Base-by-base conservation (phyloP, 2,113 vertebrate species). In the Seriola aureovittata region DNA sequence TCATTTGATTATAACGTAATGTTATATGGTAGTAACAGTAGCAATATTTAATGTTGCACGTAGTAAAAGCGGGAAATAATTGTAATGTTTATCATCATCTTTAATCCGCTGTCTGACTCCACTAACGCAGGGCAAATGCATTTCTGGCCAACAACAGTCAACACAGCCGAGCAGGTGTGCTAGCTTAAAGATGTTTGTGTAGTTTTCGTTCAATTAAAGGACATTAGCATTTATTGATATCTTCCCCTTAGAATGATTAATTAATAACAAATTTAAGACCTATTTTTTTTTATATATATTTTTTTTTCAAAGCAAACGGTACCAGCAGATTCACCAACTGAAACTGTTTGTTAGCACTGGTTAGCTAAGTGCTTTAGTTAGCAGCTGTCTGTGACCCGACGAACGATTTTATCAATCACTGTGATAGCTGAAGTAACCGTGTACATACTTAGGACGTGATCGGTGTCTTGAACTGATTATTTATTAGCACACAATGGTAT, bases 101-200 rank as follows among this genome's bases (percentile, higher is more conserved):
- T 23, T 1, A 25, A 40, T 3, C 7, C 42, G 5, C 57, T 36
- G 38, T 9, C 17, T 32, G 34, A 2, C 16, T 3, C 29, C 0
- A 4, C 17, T 67, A 87, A 92, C 92, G 81, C 91, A 91, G 89
- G 83, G 80, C 5, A 92, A 83, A 80, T 0, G 12, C 66, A 67
- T 86, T 44, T 80, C 16, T 88, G 89, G 78, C 89, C 92, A 92
- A 89, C 90, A 82, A 14, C 54, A 4, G 4, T 11, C 16, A 34
- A 23, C 60, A 63, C 42, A 64, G 8, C 16, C 1, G 8, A 14
- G 34, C 19, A 25, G 36, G 12, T 6, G 4, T 2, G 17, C 59
- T 80, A 59, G 29, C 66, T n/a, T 16, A 5, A 0, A 21, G 19
- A 36, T 25, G 21, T 8, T 52, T 32, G 6, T 11, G 10, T 57